Base-by-base conservation (phyloP, 2,888 invertebrate species). In the Hirtodrosophila histrioides region DNA sequence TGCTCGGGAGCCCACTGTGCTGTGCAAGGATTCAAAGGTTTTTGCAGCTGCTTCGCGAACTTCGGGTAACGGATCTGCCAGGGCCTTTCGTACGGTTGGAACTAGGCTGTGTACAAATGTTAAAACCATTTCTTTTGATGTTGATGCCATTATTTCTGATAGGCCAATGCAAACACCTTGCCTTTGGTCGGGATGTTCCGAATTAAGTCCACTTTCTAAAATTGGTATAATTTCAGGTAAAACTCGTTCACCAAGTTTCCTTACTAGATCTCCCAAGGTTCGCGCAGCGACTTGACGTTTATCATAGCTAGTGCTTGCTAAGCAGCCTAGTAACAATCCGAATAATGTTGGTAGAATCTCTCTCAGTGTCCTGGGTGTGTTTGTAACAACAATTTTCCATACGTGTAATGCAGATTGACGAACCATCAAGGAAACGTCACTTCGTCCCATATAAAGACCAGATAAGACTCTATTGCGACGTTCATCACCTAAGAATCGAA, bases 351-450 rank as follows among this genome's bases (percentile, higher is more conserved):
- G 97, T 74, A 99, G 93, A 87, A 99, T 99, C 93, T 99, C 99
- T 67, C 98, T 94, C 43, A 99, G 93, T 0, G 99, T 99, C 90
- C 98, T 94, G 0, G 99, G 99, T 0, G 99, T 99, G 91, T 99
- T 99, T 0, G 98, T 97, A 1, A 99, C 99, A 1, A 99, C 98
- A 76, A 99, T 97, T 93, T 99, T 99, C 99, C 99, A 99, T 0
- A 99, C 99, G 91, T 99, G 99, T 58, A 99, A 94, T 7, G 99
- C 98, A 0, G 99, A 97, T 93, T 99, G 99, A 0, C 99, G 94
- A 24, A 99, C 99, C 95, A 98, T 97, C 50, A 99, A 93, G 3
- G 99, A 98, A 0, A 98, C 98, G 90, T 99, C 99, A 51, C 98
- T 98, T 57, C 99, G 93, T 3, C 98, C 98, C 97, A 99, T 98